Evolutionary conservation across 2,888 invertebrate genomes (phyloP).

Genomic region (Ephialtes manifestator): DNA sequence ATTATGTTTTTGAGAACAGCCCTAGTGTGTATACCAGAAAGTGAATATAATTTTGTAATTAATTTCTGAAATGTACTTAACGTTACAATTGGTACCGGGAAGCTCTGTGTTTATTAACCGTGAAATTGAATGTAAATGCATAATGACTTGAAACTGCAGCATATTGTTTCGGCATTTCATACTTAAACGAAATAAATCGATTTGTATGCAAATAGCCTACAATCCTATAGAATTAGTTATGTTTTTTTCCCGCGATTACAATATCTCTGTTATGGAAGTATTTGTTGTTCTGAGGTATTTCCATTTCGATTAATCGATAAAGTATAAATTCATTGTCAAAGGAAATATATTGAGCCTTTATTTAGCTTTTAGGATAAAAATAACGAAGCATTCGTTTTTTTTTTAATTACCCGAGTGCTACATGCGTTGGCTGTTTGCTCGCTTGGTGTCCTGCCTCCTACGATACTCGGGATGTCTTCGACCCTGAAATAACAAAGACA

Average conservation of each 20-base stretch:
- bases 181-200: not conserved
- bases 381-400: not conserved
- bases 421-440: slow-evolving; percentile 73
- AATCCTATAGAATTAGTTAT: not conserved
- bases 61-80: not conserved
- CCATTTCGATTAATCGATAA: not conserved
- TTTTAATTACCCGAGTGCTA: slow-evolving; percentile 75
- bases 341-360: not conserved
- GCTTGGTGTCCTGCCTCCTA: slow-evolving; percentile 69
- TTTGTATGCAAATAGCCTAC: not conserved
- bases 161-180: not conserved
- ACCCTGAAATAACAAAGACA: slow-evolving; percentile 61
- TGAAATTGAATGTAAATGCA: not conserved
- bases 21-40: not conserved
- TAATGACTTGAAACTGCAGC: not conserved
- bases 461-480: slow-evolving; percentile 60
- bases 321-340: not conserved
- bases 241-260: not conserved
- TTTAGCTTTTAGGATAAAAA: not conserved
- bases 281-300: no score
- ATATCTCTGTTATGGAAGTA: not conserved
- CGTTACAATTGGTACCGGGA: not conserved
- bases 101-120: not conserved
- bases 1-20: no score
- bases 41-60: not conserved